Evolutionary conservation across 2,113 vertebrate species (phyloP).

Genomic region (Hystrix brachyura): DNA sequence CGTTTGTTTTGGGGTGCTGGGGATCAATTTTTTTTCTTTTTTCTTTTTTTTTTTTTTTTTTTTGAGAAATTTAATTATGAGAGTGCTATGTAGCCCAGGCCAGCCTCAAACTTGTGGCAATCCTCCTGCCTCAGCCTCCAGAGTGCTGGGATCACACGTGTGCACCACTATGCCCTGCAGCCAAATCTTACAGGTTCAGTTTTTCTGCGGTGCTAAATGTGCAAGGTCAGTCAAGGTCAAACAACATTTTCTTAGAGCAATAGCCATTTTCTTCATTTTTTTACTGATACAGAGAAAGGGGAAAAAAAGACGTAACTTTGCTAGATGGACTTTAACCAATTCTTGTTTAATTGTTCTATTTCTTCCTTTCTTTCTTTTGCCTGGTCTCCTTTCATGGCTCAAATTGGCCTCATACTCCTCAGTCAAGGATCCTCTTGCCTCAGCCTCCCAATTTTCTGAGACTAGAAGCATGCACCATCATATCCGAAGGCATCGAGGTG

Average conservation of each 20-base stretch:
- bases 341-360: background rate
- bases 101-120: background rate
- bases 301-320: background rate
- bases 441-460: background rate
- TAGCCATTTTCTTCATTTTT: background rate
- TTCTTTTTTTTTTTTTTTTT: background rate
- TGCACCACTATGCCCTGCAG: background rate
- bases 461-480: background rate
- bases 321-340: conserved; percentile 38
- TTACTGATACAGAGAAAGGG: background rate
- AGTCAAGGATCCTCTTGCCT: background rate
- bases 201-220: conserved; percentile 39
- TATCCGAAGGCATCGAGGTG: background rate
- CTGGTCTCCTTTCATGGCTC: background rate
- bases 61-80: too few relatives aligned
- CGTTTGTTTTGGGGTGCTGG: background rate
- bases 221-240: conserved; percentile 13
- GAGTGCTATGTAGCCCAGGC: background rate
- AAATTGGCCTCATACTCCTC: background rate
- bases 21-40: background rate
- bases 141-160: background rate
- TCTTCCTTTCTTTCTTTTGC: background rate
- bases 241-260: conserved; percentile 51
- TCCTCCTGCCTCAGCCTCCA: background rate
- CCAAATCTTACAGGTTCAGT: conserved; percentile 26